Evolutionary conservation across 2,888 invertebrate genomes (phyloP), one percentile per base, ranked within the genome.

Genomic region (Acanthosepion lycidas): DNA sequence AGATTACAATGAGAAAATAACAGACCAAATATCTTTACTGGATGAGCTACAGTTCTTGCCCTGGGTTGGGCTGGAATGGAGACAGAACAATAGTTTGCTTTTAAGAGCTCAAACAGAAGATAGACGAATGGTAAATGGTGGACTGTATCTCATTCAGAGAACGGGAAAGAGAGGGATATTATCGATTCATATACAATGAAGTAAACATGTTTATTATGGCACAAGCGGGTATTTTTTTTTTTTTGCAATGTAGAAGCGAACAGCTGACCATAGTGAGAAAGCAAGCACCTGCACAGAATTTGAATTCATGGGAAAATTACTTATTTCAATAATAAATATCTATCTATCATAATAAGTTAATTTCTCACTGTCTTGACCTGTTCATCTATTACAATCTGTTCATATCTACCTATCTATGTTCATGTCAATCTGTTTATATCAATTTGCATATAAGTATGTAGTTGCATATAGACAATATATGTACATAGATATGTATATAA

Each of bases 121-220:
- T n/a, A 23, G n/a, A 33, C 3, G n/a, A 20, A 6, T 6, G 59
- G 23, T 6, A 59, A 59, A 59, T 59, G 59, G 78, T 78, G 78
- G 78, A 20, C 59, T 20, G 59, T 59, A 59, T 59, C 59, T 59
- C 59, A 59, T 59, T 59, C 20, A 59, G 59, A 59, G 78, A 78
- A 12, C 8, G 78, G 18, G 78, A n/a, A 12, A 2, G 78, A n/a
- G 78, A 78, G 78, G 33, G 78, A 78, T 78, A n/a, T 33, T 78
- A 78, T 78, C 78, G 78, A 78, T 78, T 78, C 78, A 78, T 78
- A n/a, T n/a, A 78, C 78, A 78, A n/a, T n/a, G 78, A 78, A 78
- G 78, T 78, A 78, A 78, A 78, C 78, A 78, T 78, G n/a, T 78
- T 78, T 78, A 78, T 78, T 33, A 78, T 78, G n/a, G 78, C 78